Conservation (phyloP, 2,888 invertebrate genomes). For the Pocota personata region DNA sequence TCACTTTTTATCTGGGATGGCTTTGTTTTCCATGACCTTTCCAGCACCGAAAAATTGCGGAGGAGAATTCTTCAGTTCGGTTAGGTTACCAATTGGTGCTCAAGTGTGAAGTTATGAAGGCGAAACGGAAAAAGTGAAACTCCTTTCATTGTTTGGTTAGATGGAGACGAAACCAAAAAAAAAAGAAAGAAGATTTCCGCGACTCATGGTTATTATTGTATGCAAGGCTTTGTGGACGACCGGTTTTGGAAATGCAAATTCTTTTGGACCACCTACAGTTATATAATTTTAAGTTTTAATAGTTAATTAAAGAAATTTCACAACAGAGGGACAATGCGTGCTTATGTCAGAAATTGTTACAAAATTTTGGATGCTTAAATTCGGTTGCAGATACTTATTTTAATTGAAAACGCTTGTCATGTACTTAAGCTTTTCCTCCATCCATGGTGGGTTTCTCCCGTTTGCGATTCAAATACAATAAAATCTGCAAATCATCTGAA, state of each 20-base stretch:
- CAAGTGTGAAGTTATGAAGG: slow-evolving; percentile 42
- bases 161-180: background rate
- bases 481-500: background rate
- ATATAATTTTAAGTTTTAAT: background rate
- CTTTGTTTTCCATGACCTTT: slow-evolving; percentile 60
- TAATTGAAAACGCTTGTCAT: background rate
- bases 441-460: background rate
- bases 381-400: background rate
- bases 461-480: background rate
- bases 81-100: slow-evolving; percentile 36
- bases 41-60: background rate
- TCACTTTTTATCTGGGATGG: slow-evolving; percentile 46
- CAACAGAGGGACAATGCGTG: background rate
- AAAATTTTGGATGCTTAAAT: background rate
- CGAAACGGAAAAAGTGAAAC: slow-evolving; percentile 67
- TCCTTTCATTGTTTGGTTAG: slow-evolving; percentile 45
- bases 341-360: background rate
- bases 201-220: slow-evolving; percentile 3
- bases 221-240: background rate
- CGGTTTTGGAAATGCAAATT: slow-evolving; percentile 12
- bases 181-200: no score
- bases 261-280: background rate
- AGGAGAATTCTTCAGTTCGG: slow-evolving; percentile 28
- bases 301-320: background rate
- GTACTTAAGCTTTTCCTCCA: background rate